Base-by-base conservation (phyloP, 2,113 vertebrate genomes). In the Puntigrus tetrazona region DNA sequence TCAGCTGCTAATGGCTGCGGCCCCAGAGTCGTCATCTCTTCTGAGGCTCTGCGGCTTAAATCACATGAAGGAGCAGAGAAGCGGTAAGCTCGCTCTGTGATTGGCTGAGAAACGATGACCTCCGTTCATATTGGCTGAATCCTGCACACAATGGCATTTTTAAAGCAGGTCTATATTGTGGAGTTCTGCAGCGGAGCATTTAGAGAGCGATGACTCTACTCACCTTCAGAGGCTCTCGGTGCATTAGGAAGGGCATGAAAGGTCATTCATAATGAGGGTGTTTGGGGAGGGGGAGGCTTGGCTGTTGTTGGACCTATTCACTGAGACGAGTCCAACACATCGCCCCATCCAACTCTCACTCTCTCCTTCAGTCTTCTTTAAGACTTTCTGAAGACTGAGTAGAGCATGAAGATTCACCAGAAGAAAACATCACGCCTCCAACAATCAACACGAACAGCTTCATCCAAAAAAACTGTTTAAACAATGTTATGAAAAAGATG, bases 1-100 rank as follows among this genome's bases (percentile, higher is more conserved):
- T 87, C 88, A 82, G 18, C 73, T 3, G 69, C 82, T 88, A 87
- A 88, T 83, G 69, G 81, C 74, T 52, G 80, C 43, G 31, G 61
- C 69, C 41, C 83, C 77, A 47, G 80, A 84, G 34, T 34, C 18
- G 27, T 67, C 65, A 25, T 76, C 55, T 78, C 72, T 52, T 41
- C 9, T 5, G 65, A 45, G 43, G 86, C 57, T 73, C 34, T 5
- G 45, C 7, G 20, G 47, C 55, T 79, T 45, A 69, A 88, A 83
- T 57, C 76, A 14, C 67, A 85, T 3, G 27, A 72, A 41, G 25
- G 73, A 34, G 38, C 59, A 45, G 34, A 52, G 16, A 4, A 76
- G n/a, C 25, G n/a, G 4, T 55, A 36, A 59, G 52, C 14, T 13
- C 11, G 34, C 14, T 7, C 76, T 72, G 45, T 25, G 20, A 81